Percentiles rank a stretch among this genome's conserved stretches.
These are phyloP conservation scores for Neocrepidodera transversa DNA, from an alignment of 2,888 invertebrate genomes.

Conservation along the genomic window DNA sequence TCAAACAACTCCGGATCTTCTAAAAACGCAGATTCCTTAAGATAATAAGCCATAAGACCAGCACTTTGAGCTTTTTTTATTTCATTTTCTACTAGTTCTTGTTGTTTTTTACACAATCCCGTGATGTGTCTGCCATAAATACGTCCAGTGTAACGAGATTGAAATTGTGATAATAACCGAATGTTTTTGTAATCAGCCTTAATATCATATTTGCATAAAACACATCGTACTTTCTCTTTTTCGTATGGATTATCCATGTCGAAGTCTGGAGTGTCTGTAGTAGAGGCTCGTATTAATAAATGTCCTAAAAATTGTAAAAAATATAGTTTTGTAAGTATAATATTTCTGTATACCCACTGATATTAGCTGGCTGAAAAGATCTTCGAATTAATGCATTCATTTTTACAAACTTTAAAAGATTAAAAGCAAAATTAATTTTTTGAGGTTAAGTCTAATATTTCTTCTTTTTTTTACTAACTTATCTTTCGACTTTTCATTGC, in stretches of 20 bases:
- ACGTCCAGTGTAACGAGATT: slow-evolving; percentile 92
- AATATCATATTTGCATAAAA: slow-evolving; percentile 85
- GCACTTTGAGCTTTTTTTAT: slow-evolving; percentile 78
- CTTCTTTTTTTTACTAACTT: too few relatives aligned
- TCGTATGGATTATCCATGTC: slow-evolving; percentile 82
- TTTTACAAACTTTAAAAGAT: too few relatives aligned
- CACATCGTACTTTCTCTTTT: slow-evolving; percentile 75
- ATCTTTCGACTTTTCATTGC: too few relatives aligned
- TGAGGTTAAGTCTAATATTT: too few relatives aligned
- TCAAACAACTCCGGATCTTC: slow-evolving; percentile 92
- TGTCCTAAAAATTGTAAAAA: neutral
- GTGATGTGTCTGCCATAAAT: slow-evolving; percentile 94
- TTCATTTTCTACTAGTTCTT: slow-evolving; percentile 75
- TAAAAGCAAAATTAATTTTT: too few relatives aligned
- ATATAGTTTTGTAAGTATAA: neutral
- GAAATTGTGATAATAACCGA: slow-evolving; percentile 90
- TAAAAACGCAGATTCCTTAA: slow-evolving; percentile 80
- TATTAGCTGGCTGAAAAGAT: neutral
- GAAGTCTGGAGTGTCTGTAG: slow-evolving; percentile 61
- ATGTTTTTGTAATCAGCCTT: slow-evolving; percentile 90
- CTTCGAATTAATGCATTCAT: neutral
- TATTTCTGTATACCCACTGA: neutral
- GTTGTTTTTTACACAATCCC: slow-evolving; percentile 86
- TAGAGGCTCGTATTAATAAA: neutral
- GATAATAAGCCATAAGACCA: slow-evolving; percentile 83